Percentiles rank a stretch among this genome's conserved stretches.
Evolutionary conservation across 2,113 vertebrate species (phyloP).

Genomic region (Microcebus murinus): DNA sequence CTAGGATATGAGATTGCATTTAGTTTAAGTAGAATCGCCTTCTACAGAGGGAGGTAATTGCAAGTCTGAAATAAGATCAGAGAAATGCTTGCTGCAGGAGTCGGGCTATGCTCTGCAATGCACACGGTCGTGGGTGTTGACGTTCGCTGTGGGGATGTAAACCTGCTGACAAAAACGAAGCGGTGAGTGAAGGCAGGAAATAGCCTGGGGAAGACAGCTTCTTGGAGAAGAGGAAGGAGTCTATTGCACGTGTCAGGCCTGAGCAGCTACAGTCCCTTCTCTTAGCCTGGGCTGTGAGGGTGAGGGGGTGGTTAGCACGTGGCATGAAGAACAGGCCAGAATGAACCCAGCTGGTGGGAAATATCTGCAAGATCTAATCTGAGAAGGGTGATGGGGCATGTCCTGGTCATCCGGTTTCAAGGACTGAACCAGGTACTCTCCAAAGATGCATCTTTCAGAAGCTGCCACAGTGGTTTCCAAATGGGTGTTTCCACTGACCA

Average conservation of each 20-base stretch:
- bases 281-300: background rate
- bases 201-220: background rate
- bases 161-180: conserved; percentile 39
- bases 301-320: background rate
- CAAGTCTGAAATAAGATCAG: conserved; percentile 60
- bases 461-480: background rate
- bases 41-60: background rate
- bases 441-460: background rate
- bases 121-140: background rate
- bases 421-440: background rate
- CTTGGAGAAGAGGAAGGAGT: background rate
- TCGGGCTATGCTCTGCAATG: conserved; percentile 27
- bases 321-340: background rate
- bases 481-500: background rate
- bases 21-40: conserved; percentile 51
- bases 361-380: background rate
- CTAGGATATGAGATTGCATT: background rate
- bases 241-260: background rate
- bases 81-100: background rate
- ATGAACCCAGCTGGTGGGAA: background rate
- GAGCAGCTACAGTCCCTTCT: background rate
- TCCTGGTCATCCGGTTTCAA: background rate
- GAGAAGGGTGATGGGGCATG: background rate
- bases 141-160: conserved; percentile 32
- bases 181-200: background rate